phyloP scores from a whole-genome alignment of 64 coral and sea anemone genomes.

The Stichodactyla mertensii region DNA sequence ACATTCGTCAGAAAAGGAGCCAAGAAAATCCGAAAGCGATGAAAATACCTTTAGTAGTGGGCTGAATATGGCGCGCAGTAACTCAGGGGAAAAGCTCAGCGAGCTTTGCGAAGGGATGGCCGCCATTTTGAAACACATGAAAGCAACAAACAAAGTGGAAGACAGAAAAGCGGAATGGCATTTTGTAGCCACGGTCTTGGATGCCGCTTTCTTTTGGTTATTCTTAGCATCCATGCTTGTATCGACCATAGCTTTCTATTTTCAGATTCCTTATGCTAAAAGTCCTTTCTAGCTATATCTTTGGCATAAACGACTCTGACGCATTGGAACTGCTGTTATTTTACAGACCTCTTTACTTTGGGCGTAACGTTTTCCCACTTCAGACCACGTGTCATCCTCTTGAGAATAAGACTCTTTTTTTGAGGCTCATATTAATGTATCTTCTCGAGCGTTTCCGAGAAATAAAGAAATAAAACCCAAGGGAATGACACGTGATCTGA shows the following conservation, averaged over 20 bases:
- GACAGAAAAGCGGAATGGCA: conserved; percentile 78
- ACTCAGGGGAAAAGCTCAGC: conserved; percentile 45
- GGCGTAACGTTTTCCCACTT: no score
- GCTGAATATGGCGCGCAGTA: background rate
- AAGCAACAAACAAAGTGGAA: conserved; percentile 39
- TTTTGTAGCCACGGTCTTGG: conserved; percentile 74
- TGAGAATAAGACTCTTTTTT: no score
- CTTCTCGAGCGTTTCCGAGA: no score
- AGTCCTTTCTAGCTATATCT: background rate
- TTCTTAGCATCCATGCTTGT: conserved; percentile 41
- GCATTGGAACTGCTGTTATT: no score
- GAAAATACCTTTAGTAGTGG: background rate
- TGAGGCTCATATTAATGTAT: no score
- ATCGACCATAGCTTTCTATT: conserved; percentile 73
- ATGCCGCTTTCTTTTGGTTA: conserved; percentile 76
- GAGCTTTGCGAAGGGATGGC: conserved; percentile 51
- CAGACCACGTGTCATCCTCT: no score
- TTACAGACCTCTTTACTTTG: no score
- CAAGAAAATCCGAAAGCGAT: background rate
- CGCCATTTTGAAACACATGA: conserved; percentile 63
- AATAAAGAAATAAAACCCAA: no score
- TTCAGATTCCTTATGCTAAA: conserved; percentile 50
- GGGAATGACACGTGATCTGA: no score
- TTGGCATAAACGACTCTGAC: no score
- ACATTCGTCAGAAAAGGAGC: background rate